Evolutionary conservation across 2,888 invertebrate species (phyloP).

Genomic region (Parnassius mnemosyne): DNA sequence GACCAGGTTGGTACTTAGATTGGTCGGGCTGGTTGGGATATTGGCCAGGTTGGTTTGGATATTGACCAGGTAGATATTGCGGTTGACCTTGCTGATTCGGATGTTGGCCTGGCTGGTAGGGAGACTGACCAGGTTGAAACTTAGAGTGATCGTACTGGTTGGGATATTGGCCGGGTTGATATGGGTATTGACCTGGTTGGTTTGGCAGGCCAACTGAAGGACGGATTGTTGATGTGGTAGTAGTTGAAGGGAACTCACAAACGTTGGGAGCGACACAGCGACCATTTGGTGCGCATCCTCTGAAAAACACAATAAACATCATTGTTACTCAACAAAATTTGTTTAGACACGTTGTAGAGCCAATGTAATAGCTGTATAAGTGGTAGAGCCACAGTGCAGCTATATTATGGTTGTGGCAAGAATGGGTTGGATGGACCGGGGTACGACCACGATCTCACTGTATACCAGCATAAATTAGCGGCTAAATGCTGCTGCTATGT

Average conservation of each 20-base stretch:
- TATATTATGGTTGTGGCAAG: no score
- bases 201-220: neutral
- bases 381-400: no score
- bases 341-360: no score
- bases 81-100: slow-evolving; percentile 15
- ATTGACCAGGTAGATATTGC: slow-evolving; percentile 3
- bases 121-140: slow-evolving; percentile 22
- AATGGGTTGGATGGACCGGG: no score
- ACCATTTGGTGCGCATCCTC: slow-evolving; percentile 71
- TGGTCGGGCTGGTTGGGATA: slow-evolving; percentile 28
- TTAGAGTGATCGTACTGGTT: slow-evolving; percentile 21
- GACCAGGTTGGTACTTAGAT: slow-evolving; percentile 17
- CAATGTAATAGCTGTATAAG: no score
- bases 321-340: no score
- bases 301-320: slow-evolving; percentile 36
- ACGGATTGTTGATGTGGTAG: slow-evolving; percentile 17
- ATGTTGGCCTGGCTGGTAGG: slow-evolving; percentile 5
- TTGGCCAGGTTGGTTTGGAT: slow-evolving; percentile 26
- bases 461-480: no score
- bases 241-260: slow-evolving; percentile 60
- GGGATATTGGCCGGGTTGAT: slow-evolving; percentile 18
- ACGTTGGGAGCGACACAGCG: slow-evolving; percentile 56
- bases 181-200: slow-evolving; percentile 11
- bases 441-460: no score
- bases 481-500: no score